phyloP scores from a whole-genome alignment of 2,888 invertebrate species.

The Acronicta aceris region DNA sequence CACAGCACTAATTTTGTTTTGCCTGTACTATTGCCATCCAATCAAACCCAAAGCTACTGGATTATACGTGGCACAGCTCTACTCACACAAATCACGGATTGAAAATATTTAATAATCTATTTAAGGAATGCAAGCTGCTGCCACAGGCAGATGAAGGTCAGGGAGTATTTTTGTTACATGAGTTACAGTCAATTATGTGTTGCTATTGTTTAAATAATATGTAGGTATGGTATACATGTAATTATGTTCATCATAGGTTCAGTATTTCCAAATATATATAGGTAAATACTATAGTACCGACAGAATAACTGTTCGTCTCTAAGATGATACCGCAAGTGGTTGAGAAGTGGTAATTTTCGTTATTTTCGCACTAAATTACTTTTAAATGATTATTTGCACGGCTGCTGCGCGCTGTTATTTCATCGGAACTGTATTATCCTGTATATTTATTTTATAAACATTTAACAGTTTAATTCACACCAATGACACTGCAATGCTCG shows the following conservation, averaged over 20 bases:
- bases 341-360: too few relatives aligned
- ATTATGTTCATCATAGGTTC: background rate
- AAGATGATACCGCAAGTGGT: too few relatives aligned
- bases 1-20: constrained; percentile 98
- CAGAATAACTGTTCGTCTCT: too few relatives aligned
- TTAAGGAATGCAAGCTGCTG: constrained; percentile 12
- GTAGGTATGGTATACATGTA: background rate
- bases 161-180: constrained; percentile 12
- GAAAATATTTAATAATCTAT: constrained; percentile 31
- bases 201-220: background rate
- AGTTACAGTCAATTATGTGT: background rate
- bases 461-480: too few relatives aligned
- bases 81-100: constrained; percentile 94
- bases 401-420: too few relatives aligned
- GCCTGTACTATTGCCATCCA: constrained; percentile 92
- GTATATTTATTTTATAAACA: too few relatives aligned
- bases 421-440: too few relatives aligned
- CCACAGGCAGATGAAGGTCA: constrained; percentile 6
- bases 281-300: too few relatives aligned
- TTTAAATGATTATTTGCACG: too few relatives aligned
- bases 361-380: too few relatives aligned
- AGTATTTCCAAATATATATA: background rate
- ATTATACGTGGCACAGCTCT: constrained; percentile 96
- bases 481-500: background rate
- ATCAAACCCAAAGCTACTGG: constrained; percentile 93